Percentiles rank a stretch among this genome's conserved stretches.
phyloP scores from a whole-genome alignment of 2,113 vertebrate species.

The Alligator mississippiensis region DNA sequence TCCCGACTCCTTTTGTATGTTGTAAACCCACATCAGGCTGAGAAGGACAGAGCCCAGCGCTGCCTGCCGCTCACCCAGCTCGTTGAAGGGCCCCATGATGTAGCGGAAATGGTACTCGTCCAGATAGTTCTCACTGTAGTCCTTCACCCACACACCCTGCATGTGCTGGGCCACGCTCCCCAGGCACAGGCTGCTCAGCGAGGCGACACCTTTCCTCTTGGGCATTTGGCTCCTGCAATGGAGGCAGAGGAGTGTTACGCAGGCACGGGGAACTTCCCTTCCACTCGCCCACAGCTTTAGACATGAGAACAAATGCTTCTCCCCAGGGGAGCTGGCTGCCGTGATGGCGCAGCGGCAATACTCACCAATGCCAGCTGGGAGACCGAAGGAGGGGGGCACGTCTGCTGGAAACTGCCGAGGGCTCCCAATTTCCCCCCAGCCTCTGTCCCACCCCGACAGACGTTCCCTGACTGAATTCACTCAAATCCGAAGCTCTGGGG shows the following conservation, averaged over 20 bases:
- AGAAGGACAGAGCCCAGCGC: not conserved
- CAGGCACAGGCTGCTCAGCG: slow-evolving; percentile 78
- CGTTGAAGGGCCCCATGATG: slow-evolving; percentile 86
- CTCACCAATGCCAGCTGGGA: too few species aligned
- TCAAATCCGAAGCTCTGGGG: too few species aligned
- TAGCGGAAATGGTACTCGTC: slow-evolving; percentile 84
- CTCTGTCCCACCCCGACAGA: too few species aligned
- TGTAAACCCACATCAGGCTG: not conserved
- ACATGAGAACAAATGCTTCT: too few species aligned
- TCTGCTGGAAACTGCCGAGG: too few species aligned
- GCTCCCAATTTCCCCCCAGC: too few species aligned
- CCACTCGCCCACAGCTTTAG: too few species aligned
- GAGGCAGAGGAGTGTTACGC: fast-evolving
- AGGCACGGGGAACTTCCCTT: fast-evolving
- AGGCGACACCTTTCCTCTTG: slow-evolving; percentile 10
- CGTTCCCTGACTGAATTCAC: too few species aligned
- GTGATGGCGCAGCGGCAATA: too few species aligned
- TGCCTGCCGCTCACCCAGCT: slow-evolving; percentile 76
- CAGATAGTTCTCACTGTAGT: slow-evolving; percentile 85
- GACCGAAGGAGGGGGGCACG: too few species aligned
- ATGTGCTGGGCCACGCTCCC: slow-evolving; percentile 84
- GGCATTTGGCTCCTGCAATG: slow-evolving; percentile 3
- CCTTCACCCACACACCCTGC: slow-evolving; percentile 83
- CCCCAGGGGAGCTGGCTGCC: too few species aligned
- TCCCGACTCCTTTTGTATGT: too few species aligned